Evolutionary conservation across 2,797 vertebrate genomes (phyloP).

Genomic region (Moxostoma hubbsi): DNA sequence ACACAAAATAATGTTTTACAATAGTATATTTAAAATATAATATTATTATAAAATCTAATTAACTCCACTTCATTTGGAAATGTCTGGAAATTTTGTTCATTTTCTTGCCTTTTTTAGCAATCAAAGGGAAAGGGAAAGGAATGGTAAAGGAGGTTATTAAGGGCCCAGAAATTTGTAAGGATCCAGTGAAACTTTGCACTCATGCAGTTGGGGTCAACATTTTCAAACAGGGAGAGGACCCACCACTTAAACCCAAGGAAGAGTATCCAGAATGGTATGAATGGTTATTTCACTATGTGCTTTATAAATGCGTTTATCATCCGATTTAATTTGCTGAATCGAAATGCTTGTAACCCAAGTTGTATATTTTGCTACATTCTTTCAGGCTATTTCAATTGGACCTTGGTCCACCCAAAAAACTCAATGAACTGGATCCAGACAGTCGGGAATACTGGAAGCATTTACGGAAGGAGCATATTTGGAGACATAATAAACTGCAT

Average conservation of each 20-base stretch:
- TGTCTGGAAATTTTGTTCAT: neutral
- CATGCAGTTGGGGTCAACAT: conserved; percentile 89
- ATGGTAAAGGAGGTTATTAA: conserved; percentile 74
- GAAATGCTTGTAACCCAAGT: neutral
- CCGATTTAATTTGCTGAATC: neutral
- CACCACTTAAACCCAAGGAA: conserved; percentile 76
- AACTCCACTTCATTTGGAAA: too few relatives aligned
- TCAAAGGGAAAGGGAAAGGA: conserved; percentile 83
- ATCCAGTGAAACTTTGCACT: conserved; percentile 79
- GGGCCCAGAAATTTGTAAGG: conserved; percentile 89
- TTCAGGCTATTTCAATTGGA: conserved; percentile 89
- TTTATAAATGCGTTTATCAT: neutral
- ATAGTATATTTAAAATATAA: too few relatives aligned
- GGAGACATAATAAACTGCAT: conserved; percentile 82
- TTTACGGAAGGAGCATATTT: conserved; percentile 88
- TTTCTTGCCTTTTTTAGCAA: conserved; percentile 62
- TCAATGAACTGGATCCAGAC: conserved; percentile 82
- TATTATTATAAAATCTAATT: too few relatives aligned
- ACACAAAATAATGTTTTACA: too few relatives aligned
- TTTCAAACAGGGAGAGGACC: conserved; percentile 87
- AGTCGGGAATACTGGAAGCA: conserved; percentile 82
- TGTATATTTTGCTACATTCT: neutral
- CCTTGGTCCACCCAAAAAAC: conserved; percentile 76
- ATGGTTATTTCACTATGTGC: neutral
- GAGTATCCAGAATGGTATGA: conserved; percentile 91